A percentile compares a stretch with the other conserved stretches of the same genome.
Evolutionary conservation across 2,888 invertebrate species (phyloP).

Genomic region (Laspeyria flexula): DNA sequence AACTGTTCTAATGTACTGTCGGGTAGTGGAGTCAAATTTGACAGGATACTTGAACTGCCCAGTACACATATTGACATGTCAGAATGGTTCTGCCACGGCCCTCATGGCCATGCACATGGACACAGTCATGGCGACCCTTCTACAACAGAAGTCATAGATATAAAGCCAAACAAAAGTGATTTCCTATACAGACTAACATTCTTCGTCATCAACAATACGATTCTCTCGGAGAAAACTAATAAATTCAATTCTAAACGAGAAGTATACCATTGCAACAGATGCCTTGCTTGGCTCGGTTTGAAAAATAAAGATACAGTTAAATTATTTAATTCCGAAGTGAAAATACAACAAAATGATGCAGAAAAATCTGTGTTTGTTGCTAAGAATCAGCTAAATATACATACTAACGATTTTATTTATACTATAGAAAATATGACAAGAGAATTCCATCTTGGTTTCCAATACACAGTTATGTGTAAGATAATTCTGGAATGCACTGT

Average conservation of each 20-base stretch:
- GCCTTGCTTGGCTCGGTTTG: slow-evolving; percentile 86
- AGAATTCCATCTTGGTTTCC: slow-evolving; percentile 77
- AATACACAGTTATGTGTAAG: slow-evolving; percentile 83
- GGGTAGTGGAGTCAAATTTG: slow-evolving; percentile 79
- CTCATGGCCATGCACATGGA: slow-evolving; percentile 82
- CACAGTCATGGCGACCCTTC: slow-evolving; percentile 61
- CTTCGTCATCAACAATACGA: slow-evolving; percentile 76
- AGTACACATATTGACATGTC: slow-evolving; percentile 85
- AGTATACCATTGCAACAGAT: slow-evolving; percentile 85
- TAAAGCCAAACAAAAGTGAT: slow-evolving; percentile 83
- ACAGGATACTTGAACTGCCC: slow-evolving; percentile 87
- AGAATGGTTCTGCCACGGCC: slow-evolving; percentile 89
- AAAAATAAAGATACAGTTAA: slow-evolving; percentile 76
- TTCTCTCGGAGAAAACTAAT: slow-evolving; percentile 72
- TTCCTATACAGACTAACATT: slow-evolving; percentile 86
- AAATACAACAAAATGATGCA: slow-evolving; percentile 61
- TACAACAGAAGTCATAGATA: slow-evolving; percentile 43
- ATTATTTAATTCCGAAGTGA: slow-evolving; percentile 86
- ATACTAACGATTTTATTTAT: slow-evolving; percentile 82
- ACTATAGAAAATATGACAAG: slow-evolving; percentile 81
- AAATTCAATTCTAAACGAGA: slow-evolving; percentile 76
- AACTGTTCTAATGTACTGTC: slow-evolving; percentile 79
- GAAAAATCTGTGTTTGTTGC: slow-evolving; percentile 61
- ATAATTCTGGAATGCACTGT: slow-evolving; percentile 82
- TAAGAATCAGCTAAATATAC: slow-evolving; percentile 53